A percentile compares a stretch with the other conserved stretches of the same genome.
Conservation (phyloP, 2,888 invertebrate genomes). For the Callyntrura sp. region DNA sequence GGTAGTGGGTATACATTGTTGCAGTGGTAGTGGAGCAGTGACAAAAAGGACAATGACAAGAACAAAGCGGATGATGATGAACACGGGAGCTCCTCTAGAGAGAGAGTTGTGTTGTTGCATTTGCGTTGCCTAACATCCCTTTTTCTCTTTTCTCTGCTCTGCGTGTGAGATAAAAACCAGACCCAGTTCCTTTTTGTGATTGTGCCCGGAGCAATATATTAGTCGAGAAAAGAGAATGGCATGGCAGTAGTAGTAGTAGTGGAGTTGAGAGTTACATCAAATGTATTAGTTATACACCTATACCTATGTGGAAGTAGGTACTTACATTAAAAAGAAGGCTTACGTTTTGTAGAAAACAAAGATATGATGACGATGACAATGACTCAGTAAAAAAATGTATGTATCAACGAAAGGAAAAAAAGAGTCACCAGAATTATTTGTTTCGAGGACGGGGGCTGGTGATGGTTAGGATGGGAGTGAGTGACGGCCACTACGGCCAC, state of each 20-base stretch:
- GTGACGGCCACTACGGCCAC: conserved; percentile 63
- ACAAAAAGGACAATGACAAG: conserved; percentile 25
- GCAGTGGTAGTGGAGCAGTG: conserved; percentile 7
- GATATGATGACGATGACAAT: conserved; percentile 75
- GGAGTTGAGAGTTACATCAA: background rate
- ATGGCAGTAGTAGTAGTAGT: background rate
- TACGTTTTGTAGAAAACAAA: conserved; percentile 49
- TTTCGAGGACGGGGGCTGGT: conserved; percentile 21
- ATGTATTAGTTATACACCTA: background rate
- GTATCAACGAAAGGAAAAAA: conserved; percentile 18
- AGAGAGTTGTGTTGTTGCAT: conserved; percentile 20
- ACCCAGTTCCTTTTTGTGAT: conserved; percentile 37
- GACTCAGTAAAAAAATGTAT: conserved; percentile 47
- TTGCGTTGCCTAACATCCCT: conserved; percentile 13
- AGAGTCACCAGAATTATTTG: conserved; percentile 47
- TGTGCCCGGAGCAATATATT: conserved; percentile 56
- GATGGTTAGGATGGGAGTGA: conserved; percentile 31
- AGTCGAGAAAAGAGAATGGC: too few species aligned
- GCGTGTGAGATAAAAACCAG: conserved; percentile 5
- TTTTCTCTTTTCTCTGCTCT: conserved; percentile 39
- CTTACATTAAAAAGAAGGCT: too few species aligned
- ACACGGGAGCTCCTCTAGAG: conserved; percentile 43
- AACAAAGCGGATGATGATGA: conserved; percentile 25
- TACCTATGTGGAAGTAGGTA: background rate
- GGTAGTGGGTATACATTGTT: background rate